A percentile compares a stretch with the other conserved stretches of the same genome.
phyloP scores from a whole-genome alignment of 2,888 invertebrate species.

The Paralinhomoeus sp. region DNA sequence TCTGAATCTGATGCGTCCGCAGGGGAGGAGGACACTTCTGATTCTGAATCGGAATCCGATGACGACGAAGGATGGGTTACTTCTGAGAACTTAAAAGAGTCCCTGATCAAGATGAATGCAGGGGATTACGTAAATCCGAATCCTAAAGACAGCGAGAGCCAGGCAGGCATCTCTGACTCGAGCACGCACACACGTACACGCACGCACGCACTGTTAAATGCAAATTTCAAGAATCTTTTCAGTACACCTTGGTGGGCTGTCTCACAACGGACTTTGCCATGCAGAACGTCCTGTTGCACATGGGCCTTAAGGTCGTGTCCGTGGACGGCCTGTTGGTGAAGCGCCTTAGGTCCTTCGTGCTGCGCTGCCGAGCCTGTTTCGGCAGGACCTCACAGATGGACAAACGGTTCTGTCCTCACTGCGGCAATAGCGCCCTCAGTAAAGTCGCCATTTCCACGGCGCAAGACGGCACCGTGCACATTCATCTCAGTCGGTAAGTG shows the following conservation, averaged over 20 bases:
- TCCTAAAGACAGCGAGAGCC: no score
- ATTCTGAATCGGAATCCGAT: constrained; percentile 34
- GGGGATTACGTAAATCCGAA: neutral
- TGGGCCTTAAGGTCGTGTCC: constrained; percentile 66
- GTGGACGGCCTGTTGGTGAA: constrained; percentile 68
- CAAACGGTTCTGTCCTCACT: constrained; percentile 71
- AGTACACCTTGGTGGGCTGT: no score
- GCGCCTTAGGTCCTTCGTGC: constrained; percentile 68
- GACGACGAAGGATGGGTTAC: constrained; percentile 54
- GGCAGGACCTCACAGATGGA: constrained; percentile 63
- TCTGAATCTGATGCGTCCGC: no score
- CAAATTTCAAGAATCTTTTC: no score
- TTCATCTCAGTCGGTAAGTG: no score
- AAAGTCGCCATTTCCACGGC: constrained; percentile 67
- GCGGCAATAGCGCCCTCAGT: constrained; percentile 74
- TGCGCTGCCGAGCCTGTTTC: constrained; percentile 77
- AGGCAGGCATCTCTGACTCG: no score
- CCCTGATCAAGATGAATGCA: constrained; percentile 45
- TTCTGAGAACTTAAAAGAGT: constrained; percentile 50
- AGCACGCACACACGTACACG: no score
- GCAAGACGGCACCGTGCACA: constrained; percentile 58
- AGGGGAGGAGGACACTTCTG: no score
- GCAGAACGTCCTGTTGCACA: constrained; percentile 75
- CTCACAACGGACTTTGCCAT: constrained; percentile 11
- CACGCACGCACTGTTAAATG: no score